A percentile compares a stretch with the other conserved stretches of the same genome.
phyloP scores from a whole-genome alignment of 2,888 invertebrate species.

The Drosophila sordidapex region DNA sequence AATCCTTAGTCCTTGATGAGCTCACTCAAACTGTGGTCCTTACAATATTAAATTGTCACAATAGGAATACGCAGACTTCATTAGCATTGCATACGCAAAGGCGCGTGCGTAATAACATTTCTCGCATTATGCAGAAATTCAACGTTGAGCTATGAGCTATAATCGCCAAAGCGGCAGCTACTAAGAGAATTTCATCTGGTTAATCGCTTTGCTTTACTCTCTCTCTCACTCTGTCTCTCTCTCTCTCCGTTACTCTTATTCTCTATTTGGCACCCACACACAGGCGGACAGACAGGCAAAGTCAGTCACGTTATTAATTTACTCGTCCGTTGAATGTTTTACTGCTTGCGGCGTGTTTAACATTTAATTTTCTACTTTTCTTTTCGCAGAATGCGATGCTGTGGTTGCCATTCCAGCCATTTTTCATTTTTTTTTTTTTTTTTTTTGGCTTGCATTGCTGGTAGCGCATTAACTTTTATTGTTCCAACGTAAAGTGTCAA shows the following conservation, averaged over 20 bases:
- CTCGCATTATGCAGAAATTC: conserved; percentile 4
- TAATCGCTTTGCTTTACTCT: conserved; percentile 20
- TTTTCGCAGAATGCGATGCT: conserved; percentile 24
- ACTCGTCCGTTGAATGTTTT: conserved; percentile 24
- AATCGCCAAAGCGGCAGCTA: conserved; percentile 12
- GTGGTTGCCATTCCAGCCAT: conserved; percentile 18
- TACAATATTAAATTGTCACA: conserved; percentile 2
- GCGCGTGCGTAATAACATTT: conserved; percentile 5
- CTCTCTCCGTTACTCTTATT: too few species aligned
- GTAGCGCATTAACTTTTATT: conserved; percentile 23
- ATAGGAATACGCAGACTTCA: not conserved
- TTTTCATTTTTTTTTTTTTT: not conserved
- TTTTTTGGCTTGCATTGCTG: not conserved
- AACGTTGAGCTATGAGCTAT: conserved; percentile 9
- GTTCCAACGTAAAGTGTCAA: conserved; percentile 20
- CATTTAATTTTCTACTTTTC: conserved; percentile 15
- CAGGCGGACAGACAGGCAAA: not conserved
- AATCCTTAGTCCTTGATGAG: not conserved
- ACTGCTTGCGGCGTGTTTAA: conserved; percentile 13
- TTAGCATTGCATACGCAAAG: conserved; percentile 8
- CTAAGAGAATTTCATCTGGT: conserved; percentile 20
- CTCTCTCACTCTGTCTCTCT: not conserved
- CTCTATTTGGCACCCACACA: not conserved
- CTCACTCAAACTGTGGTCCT: not conserved
- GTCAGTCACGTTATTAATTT: conserved; percentile 29